Evolutionary conservation across 2,888 invertebrate species (phyloP), one percentile per base, ranked within the genome.

Genomic region (Hydraecia micacea): DNA sequence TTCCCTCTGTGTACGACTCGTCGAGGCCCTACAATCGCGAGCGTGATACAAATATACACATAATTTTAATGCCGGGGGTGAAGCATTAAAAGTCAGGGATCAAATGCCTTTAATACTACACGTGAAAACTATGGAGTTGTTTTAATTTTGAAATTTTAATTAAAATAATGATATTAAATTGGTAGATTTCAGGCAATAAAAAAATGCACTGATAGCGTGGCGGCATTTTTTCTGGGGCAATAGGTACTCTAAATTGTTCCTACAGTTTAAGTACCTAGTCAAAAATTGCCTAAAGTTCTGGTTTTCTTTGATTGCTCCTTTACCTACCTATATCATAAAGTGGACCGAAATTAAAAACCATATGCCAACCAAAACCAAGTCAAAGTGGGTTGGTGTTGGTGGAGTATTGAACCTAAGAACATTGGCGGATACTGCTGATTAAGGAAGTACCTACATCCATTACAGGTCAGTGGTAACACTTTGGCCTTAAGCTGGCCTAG

Each of bases 31-130:
- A 97, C 97, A 96, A 97, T 96, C 87, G 96, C 96, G 92, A 96
- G 95, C 96, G 95, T 96, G 96, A 96, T 96, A 97, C 96, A 97
- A 96, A 97, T 96, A 97, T 96, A 97, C 95, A 96, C 95, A 96
- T 97, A 96, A 97, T 97, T 96, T 97, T 96, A 96, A 96, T 97
- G 94, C 96, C 94, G 93, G 94, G 95, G 96, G 96, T 96, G 97
- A 97, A 97, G 97, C 97, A 97, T 97, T 97, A 97, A 96, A 97
- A 97, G 97, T 97, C 97, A 96, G 95, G 97, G 97, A 97, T 97
- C 97, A 97, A 97, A 97, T 97, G 95, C 96, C 96, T 95, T 93
- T 96, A 96, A 96, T 96, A 93, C 96, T 91, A 87, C 90, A 88
- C 79, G 75, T 80, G 83, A 87, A 91, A 91, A 88, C 91, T 88